These are phyloP conservation scores for Eucera pruinosa DNA, from an alignment of 2,888 invertebrate species.

Conservation along the genomic window DNA sequence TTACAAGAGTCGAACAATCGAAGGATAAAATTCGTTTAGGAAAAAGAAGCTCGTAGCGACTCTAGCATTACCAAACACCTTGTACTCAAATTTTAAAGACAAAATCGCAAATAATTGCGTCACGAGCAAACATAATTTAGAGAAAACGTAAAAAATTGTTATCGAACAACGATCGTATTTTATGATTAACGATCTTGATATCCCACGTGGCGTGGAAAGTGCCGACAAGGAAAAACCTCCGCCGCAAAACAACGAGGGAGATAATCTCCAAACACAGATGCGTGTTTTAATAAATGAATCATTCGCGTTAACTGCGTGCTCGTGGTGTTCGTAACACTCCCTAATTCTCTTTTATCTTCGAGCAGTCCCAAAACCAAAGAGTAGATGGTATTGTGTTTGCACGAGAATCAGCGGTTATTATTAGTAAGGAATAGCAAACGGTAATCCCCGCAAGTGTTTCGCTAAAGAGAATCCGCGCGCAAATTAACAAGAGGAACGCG, in stretches of 20 bases:
- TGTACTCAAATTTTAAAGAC: too few species aligned
- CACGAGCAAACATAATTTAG: too few species aligned
- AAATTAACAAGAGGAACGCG: not conserved
- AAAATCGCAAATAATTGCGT: too few species aligned
- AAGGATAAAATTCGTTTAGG: too few species aligned
- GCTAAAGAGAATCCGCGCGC: not conserved
- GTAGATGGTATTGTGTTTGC: not conserved
- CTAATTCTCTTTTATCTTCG: not conserved
- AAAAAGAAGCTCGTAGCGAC: too few species aligned
- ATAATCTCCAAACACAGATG: not conserved
- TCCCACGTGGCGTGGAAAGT: not conserved
- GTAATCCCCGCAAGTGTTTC: conserved; percentile 14
- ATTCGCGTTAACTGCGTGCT: conserved; percentile 13
- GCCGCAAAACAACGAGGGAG: too few species aligned
- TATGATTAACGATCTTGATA: too few species aligned
- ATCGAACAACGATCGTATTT: too few species aligned
- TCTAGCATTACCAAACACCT: too few species aligned
- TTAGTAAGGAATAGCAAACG: not conserved
- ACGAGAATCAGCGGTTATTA: conserved; percentile 6
- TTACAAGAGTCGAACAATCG: too few species aligned
- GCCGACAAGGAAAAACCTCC: too few species aligned
- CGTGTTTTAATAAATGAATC: conserved; percentile 23
- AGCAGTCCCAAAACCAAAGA: not conserved
- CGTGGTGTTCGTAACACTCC: not conserved
- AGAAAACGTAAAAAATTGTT: too few species aligned